These are phyloP conservation scores for Sebastes trivittatus DNA, from an alignment of 2,797 vertebrate species.

Conservation along the genomic window DNA sequence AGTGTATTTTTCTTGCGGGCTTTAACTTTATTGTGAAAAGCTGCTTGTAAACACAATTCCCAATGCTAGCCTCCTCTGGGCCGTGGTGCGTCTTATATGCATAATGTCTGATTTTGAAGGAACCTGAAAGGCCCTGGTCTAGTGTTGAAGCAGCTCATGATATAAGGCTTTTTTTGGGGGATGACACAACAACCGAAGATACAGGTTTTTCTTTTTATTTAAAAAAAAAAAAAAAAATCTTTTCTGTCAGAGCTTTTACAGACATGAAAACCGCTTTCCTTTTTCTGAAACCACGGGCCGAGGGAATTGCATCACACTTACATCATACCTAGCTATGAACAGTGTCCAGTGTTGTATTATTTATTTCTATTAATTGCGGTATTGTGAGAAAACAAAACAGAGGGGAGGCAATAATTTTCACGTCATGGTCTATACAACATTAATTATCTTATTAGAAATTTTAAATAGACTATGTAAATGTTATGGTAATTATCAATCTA, in stretches of 20 bases:
- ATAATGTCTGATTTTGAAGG: constrained; percentile 42
- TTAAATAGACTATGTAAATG: neutral
- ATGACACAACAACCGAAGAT: constrained; percentile 27
- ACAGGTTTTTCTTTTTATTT: constrained; percentile 24
- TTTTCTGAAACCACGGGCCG: constrained; percentile 27
- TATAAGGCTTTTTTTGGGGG: constrained; percentile 20
- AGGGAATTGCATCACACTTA: constrained; percentile 62
- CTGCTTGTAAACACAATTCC: constrained; percentile 58
- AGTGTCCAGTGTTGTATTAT: constrained; percentile 30
- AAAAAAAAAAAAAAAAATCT: constrained; percentile 20
- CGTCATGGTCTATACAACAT: neutral
- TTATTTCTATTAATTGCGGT: constrained; percentile 36
- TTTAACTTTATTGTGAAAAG: constrained; percentile 45
- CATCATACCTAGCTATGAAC: constrained; percentile 49
- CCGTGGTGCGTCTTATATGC: constrained; percentile 44
- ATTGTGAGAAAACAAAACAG: constrained; percentile 1
- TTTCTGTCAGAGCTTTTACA: constrained; percentile 33
- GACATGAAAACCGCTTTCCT: constrained; percentile 29
- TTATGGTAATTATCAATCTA: neutral
- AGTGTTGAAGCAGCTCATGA: constrained; percentile 27
- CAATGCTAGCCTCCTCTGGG: constrained; percentile 46
- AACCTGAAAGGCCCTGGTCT: constrained; percentile 36
- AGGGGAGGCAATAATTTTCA: constrained; percentile 1
- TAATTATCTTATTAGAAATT: neutral
- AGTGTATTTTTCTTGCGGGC: constrained; percentile 39